These are phyloP conservation scores for Coleophora deauratella DNA, from an alignment of 2,888 invertebrate genomes.

Conservation along the genomic window DNA sequence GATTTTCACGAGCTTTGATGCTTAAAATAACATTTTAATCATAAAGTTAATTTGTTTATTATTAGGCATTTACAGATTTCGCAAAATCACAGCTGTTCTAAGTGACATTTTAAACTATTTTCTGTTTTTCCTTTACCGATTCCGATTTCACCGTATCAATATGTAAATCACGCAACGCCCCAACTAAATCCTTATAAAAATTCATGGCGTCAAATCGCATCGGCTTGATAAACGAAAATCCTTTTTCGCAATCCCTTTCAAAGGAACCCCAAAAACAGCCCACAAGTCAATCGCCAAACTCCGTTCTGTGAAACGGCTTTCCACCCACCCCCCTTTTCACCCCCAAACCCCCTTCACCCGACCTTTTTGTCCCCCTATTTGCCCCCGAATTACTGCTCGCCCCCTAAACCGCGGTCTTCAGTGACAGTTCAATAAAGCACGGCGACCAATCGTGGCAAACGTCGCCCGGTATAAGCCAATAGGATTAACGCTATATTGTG, in stretches of 20 bases:
- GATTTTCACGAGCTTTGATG: too few relatives aligned
- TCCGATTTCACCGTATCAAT: not conserved
- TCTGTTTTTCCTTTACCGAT: not conserved
- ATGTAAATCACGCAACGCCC: not conserved
- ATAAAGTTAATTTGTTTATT: too few relatives aligned
- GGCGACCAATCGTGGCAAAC: constrained; percentile 71
- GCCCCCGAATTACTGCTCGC: constrained; percentile 65
- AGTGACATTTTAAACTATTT: constrained; percentile 1
- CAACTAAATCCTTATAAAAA: constrained; percentile 15
- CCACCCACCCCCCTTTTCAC: constrained; percentile 28
- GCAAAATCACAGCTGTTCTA: too few relatives aligned
- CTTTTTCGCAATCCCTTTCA: constrained; percentile 22
- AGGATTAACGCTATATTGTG: constrained; percentile 62
- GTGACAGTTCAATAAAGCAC: constrained; percentile 74
- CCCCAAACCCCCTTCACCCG: constrained; percentile 20
- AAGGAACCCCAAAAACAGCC: constrained; percentile 68
- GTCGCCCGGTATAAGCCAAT: constrained; percentile 72
- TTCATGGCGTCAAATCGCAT: constrained; percentile 12
- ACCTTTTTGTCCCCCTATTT: constrained; percentile 40
- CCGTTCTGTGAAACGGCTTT: constrained; percentile 54
- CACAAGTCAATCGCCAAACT: constrained; percentile 74
- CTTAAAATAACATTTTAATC: too few relatives aligned
- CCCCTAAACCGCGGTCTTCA: constrained; percentile 69
- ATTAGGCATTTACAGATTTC: too few relatives aligned
- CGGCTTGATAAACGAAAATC: constrained; percentile 16